Conservation (phyloP, 2,888 invertebrate species). For the Drosophila paracracens region DNA sequence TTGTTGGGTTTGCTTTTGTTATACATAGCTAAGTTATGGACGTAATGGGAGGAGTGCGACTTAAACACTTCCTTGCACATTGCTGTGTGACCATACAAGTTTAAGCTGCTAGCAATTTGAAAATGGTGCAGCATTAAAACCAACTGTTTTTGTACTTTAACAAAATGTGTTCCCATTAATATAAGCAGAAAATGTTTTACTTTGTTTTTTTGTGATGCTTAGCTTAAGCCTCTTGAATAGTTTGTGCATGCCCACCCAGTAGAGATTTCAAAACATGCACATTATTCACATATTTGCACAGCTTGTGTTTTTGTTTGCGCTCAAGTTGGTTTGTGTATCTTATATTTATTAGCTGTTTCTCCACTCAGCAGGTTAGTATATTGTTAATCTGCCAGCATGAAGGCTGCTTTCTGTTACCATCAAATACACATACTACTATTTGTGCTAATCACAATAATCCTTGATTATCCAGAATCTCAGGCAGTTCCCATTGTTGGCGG, state of each 20-base stretch:
- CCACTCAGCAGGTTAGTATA: constrained; percentile 60
- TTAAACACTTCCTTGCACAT: background rate
- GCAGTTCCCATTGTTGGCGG: constrained; percentile 82
- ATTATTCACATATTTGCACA: constrained; percentile 74
- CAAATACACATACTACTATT: constrained; percentile 22
- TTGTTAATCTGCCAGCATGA: constrained; percentile 55
- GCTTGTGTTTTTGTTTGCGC: constrained; percentile 64
- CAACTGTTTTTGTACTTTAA: no score
- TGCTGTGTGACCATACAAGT: background rate
- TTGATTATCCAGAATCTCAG: constrained; percentile 13
- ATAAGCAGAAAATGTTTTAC: background rate
- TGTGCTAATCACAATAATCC: constrained; percentile 12
- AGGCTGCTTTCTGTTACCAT: constrained; percentile 41
- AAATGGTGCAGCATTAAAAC: background rate
- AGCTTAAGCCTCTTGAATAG: background rate
- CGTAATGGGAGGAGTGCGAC: background rate
- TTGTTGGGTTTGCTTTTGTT: background rate
- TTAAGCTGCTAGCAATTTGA: constrained; percentile 1
- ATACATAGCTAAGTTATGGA: background rate
- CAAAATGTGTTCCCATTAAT: background rate
- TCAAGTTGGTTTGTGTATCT: constrained; percentile 43
- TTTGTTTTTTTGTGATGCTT: background rate
- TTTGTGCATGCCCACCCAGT: constrained; percentile 47
- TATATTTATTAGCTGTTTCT: constrained; percentile 49
- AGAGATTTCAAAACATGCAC: constrained; percentile 75